Conservation (phyloP, 2,113 vertebrate genomes). For the Callospermophilus lateralis region DNA sequence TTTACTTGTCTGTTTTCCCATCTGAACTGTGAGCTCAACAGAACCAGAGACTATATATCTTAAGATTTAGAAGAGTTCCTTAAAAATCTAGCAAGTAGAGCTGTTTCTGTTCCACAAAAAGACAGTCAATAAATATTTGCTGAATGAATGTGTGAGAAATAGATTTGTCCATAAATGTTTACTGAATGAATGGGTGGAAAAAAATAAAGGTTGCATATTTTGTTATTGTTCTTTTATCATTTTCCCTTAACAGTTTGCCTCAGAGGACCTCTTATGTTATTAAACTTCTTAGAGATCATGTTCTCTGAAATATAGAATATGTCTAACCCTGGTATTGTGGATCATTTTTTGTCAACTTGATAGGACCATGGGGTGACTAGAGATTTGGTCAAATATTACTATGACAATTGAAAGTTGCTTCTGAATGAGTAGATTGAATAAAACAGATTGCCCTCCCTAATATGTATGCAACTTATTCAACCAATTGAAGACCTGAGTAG, state of each 20-base stretch:
- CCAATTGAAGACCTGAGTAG: not conserved
- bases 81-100: not conserved
- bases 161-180: not conserved
- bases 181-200: not conserved
- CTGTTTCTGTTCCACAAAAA: not conserved
- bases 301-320: not conserved
- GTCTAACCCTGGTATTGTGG: not conserved
- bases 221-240: not conserved
- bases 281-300: not conserved
- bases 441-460: conserved; percentile 1
- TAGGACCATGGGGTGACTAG: not conserved
- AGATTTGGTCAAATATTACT: conserved; percentile 7
- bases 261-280: not conserved
- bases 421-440: not conserved
- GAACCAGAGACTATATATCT: not conserved
- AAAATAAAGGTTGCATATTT: not conserved
- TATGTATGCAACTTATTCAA: not conserved
- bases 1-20: not conserved
- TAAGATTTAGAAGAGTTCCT: not conserved
- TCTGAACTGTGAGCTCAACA: not conserved
- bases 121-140: not conserved
- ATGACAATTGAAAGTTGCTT: not conserved
- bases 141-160: not conserved
- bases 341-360: conserved; percentile 42
- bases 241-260: not conserved